A percentile compares a stretch with the other conserved stretches of the same genome.
phyloP scores from a whole-genome alignment of 2,113 vertebrate species.

The Scortum barcoo region DNA sequence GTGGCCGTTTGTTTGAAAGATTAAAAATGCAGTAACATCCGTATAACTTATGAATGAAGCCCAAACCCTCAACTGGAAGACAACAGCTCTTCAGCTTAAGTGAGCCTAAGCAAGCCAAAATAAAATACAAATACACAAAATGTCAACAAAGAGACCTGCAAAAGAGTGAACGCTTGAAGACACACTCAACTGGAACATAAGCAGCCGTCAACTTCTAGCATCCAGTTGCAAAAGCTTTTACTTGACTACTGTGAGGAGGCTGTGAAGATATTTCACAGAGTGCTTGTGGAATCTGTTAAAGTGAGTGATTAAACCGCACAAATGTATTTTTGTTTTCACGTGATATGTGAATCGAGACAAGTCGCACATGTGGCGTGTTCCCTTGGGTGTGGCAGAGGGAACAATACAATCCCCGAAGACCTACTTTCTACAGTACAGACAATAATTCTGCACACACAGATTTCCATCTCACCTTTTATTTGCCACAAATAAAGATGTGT shows the following conservation, averaged over 20 bases:
- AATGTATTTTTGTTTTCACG: slow-evolving; percentile 44
- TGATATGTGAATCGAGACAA: slow-evolving; percentile 30
- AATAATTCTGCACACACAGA: slow-evolving; percentile 33
- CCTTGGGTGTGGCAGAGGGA: slow-evolving; percentile 27
- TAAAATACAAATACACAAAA: slow-evolving; percentile 2
- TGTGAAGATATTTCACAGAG: not conserved
- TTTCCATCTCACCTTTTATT: slow-evolving; percentile 41
- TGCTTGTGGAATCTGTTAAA: slow-evolving; percentile 3
- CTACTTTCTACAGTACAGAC: slow-evolving; percentile 38
- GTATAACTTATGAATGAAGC: slow-evolving; percentile 79
- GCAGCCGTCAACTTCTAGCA: not conserved
- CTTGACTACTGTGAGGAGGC: not conserved
- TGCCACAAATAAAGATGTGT: slow-evolving; percentile 53
- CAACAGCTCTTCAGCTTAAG: slow-evolving; percentile 12
- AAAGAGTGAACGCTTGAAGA: slow-evolving; percentile 6
- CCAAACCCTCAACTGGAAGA: slow-evolving; percentile 41
- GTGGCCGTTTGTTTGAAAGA: slow-evolving; percentile 74
- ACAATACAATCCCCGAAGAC: slow-evolving; percentile 50
- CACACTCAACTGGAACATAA: not conserved
- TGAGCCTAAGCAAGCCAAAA: not conserved
- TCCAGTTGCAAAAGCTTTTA: not conserved
- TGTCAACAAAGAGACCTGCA: not conserved
- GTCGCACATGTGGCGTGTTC: slow-evolving; percentile 20
- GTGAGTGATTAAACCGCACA: slow-evolving; percentile 23
- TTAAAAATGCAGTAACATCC: slow-evolving; percentile 78